Base-by-base conservation (phyloP, 2,113 vertebrate species). In the Malaclemys terrapin region DNA sequence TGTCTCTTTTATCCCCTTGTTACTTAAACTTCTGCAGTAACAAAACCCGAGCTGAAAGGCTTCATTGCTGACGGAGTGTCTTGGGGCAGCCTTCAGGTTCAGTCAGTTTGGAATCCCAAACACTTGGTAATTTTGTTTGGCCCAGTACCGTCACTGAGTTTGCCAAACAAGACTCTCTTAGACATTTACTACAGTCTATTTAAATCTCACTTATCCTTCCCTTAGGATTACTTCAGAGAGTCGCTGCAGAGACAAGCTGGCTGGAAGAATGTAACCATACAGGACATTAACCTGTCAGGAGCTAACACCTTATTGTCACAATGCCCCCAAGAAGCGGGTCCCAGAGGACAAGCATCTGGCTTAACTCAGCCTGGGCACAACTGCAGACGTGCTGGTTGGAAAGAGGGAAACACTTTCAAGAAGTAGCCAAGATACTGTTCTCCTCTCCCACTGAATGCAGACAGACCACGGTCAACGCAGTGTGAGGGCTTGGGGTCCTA, bases 1-100 rank as follows among this genome's bases (percentile, higher is more conserved):
- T 94, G 94, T 93, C 91, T 88, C 89, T 94, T 86, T 94, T 83
- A 90, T 93, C 82, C 75, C n/a, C 79, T 86, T 93, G 94, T 97
- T 97, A 94, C 97, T 95, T 93, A 59, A 87, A 93, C 88, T 89
- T 91, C 91, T 94, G 75, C 76, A 27, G 38, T 84, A 31, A 93
- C 75, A 81, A 29, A 88, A 94, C 89, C 85, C 87, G 54, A 72
- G 42, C 57, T 87, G 91, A 87, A 82, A 93, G 90, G 83, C 84
- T 85, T 90, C 49, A 52, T 89, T 83, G 80, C 94, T 52, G 89
- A 50, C 10, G 88, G 53, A 79, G 80, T 85, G 76, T 84, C 52
- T 6, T 17, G 89, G 57, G 47, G 57, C 82, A 83, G 50, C 27
- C 13, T 69, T 38, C 85, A 17, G 14, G n/a, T 75, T 54, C 54